Base-by-base conservation (phyloP, 2,113 vertebrate genomes). In the Stercorarius parasiticus region DNA sequence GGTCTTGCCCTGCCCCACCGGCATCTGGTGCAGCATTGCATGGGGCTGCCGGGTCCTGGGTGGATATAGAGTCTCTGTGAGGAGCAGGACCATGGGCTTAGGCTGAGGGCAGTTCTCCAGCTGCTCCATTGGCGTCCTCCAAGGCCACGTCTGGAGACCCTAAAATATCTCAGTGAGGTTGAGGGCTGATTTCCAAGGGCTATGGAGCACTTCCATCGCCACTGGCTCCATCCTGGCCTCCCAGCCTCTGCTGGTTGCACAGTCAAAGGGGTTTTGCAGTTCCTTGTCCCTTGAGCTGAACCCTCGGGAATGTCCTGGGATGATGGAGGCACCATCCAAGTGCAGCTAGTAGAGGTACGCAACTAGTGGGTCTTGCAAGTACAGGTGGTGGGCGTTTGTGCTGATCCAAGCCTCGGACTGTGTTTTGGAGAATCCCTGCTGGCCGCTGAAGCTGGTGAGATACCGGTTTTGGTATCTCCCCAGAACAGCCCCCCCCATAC, bases 131-230 rank as follows among this genome's bases (percentile, higher is more conserved):
- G 61, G 9, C 5, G 4, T 65, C 20, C 23, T 56, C 32, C 16
- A 38, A 61, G 64, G 42, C 67, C 21, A 6, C 0, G 0, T 62
- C 49, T 73, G 49, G 69, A 86, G 62, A n/a, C 25, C 5, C 21
- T 55, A 6, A 65, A 88, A 49, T 64, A 80, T 18, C 55, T 78
- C 38, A n/a, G 36, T 1, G 26, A 66, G 29, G 27, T 14, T 81
- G 34, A 73, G 27, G 47, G 32, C 11, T 79, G 43, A 17, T 72
- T 85, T n/a, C 38, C 19, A 19, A 30, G 43, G 15, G 18, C 32
- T 55, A 0, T 5, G 12, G 22, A 21, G 5, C 9, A 6, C 17
- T 77, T 74, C 14, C 36, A 82, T 64, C 1, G 0, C 32, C 26
- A 23, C 15, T 5, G 7, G 22, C 58, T 66, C 40, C 32, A 23